Evolutionary conservation across 2,113 vertebrate species (phyloP).

Genomic region (Coreoperca whiteheadi): DNA sequence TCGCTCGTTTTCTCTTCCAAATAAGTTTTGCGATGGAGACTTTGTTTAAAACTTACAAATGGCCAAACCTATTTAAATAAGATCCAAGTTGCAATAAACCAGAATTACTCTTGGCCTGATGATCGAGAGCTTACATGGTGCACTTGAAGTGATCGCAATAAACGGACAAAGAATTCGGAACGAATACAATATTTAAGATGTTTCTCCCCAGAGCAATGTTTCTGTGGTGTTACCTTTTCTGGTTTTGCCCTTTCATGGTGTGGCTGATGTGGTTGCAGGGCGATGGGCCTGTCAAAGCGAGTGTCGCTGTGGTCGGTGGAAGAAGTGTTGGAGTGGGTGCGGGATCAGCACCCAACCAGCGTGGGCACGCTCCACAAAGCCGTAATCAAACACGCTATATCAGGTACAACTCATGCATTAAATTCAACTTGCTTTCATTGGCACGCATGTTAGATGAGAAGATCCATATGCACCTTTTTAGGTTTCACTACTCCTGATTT

Average conservation of each 20-base stretch:
- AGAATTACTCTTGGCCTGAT: neutral
- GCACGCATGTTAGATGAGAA: neutral
- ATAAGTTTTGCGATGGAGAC: too few relatives aligned
- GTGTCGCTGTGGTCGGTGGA: slow-evolving; percentile 81
- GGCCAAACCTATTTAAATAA: neutral
- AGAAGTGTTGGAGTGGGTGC: slow-evolving; percentile 81
- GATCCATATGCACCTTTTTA: too few relatives aligned
- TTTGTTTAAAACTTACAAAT: neutral
- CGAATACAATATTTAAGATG: neutral
- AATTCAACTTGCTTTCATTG: neutral
- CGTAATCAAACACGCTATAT: slow-evolving; percentile 78
- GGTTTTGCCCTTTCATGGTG: neutral
- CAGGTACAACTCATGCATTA: slow-evolving; percentile 65
- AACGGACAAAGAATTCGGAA: neutral
- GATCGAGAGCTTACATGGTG: neutral
- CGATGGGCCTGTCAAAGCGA: slow-evolving; percentile 66
- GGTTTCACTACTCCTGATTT: neutral
- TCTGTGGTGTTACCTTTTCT: neutral
- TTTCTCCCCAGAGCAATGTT: neutral
- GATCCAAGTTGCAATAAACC: neutral
- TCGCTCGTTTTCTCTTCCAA: too few relatives aligned
- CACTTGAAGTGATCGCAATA: too few relatives aligned
- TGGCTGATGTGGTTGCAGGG: neutral
- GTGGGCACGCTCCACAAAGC: slow-evolving; percentile 68
- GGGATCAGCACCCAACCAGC: slow-evolving; percentile 59